A percentile compares a stretch with the other conserved stretches of the same genome.
phyloP scores from a whole-genome alignment of 2,797 vertebrate genomes.

The Sebastiscus albofasciatus region DNA sequence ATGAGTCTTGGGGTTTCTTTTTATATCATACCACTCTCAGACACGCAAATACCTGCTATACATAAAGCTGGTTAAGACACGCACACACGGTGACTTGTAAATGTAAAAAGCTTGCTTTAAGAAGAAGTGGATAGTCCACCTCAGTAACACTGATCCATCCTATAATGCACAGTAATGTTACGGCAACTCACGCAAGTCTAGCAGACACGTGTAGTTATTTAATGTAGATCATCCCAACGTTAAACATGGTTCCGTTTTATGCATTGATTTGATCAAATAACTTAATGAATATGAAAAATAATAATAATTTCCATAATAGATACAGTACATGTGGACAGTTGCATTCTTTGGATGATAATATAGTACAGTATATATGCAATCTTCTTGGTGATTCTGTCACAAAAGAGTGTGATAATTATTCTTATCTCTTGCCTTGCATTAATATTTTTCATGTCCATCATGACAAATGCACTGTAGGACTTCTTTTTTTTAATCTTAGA shows the following conservation, averaged over 20 bases:
- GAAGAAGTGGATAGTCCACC: slow-evolving; percentile 20
- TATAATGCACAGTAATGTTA: slow-evolving; percentile 23
- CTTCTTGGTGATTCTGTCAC: background rate
- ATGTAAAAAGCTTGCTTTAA: slow-evolving; percentile 58
- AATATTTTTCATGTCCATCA: slow-evolving; percentile 16
- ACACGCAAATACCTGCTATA: slow-evolving; percentile 71
- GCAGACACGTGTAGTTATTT: slow-evolving; percentile 6
- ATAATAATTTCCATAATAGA: background rate
- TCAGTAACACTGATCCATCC: slow-evolving; percentile 11
- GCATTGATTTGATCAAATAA: background rate
- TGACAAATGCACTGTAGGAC: slow-evolving; percentile 14
- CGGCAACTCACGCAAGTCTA: slow-evolving; percentile 19
- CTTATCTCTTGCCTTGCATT: slow-evolving; percentile 7
- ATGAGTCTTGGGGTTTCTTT: slow-evolving; percentile 75
- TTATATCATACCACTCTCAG: slow-evolving; percentile 66
- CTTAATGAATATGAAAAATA: background rate
- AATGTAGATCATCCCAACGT: background rate
- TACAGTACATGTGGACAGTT: background rate
- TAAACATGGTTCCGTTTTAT: background rate
- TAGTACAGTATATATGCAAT: background rate
- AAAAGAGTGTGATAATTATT: slow-evolving; percentile 16
- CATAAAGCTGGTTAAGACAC: slow-evolving; percentile 60
- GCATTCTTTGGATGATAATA: background rate
- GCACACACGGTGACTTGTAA: slow-evolving; percentile 33
- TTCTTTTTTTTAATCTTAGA: slow-evolving; percentile 25